Base-by-base conservation (phyloP, 2,797 vertebrate genomes). In the Mareca penelope region DNA sequence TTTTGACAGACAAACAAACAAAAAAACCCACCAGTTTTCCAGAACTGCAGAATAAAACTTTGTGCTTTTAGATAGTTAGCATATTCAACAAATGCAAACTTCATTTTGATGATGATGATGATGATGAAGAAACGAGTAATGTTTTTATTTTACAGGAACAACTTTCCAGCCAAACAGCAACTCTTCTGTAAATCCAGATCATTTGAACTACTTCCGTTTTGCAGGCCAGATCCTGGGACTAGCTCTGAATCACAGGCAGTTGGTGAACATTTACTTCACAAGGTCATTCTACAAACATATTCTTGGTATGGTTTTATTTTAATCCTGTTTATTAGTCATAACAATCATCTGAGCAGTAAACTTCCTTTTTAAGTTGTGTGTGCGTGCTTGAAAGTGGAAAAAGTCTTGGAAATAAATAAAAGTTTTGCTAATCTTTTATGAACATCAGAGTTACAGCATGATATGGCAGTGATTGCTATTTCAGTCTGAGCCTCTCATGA, bases 231-330 rank as follows among this genome's bases (percentile, higher is more conserved):
- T 99, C 86, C 98, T 99, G 90, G 99, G 99, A 61, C 97, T 99
- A 94, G 99, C 99, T 78, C 97, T 99, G 88, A 99, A 99, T 94
- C 99, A 99, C 95, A 98, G 98, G 9, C 99, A 99, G 87, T 93
- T 99, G 96, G 99, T 99, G 90, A 99, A 99, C 97, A 99, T 99
- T 97, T 99, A 99, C 97, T 99, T 99, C 97, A 99, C 99, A 3
- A 98, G 99, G 79, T 99, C 99, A 46, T 99, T 99, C 98, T 99
- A 99, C 98, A 99, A 99, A 95, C 99, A 99, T 96, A 99, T 99
- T 93, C 98, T 99, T 96, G 99, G 99, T 99, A 98, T 96, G 97
- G 9, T 83, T 96, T 72, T 85, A 21, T 90, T 92, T 68, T 82
- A 76, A 71, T 85, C 39, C 50, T 88, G 9, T 63, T 89, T 67